A percentile compares a stretch with the other conserved stretches of the same genome.
These are phyloP conservation scores for Penelope pileata DNA, from an alignment of 2,113 vertebrate genomes.

Conservation along the genomic window DNA sequence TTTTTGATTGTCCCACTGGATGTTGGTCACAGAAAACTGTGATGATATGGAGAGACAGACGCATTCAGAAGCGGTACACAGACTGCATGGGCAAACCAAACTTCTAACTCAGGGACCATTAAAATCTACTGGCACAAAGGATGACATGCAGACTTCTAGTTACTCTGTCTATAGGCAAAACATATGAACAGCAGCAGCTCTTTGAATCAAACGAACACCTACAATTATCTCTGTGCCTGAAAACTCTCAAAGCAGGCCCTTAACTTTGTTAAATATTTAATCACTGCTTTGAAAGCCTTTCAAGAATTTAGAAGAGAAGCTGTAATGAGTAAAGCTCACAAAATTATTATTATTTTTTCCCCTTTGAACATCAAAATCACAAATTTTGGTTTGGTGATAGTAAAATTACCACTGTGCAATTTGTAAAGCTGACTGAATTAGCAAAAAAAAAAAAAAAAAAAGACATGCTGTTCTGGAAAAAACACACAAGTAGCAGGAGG, in stretches of 20 bases:
- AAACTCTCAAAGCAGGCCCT: neutral
- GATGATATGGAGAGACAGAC: neutral
- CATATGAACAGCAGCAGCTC: neutral
- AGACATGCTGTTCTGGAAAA: neutral
- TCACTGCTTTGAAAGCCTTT: neutral
- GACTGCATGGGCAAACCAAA: neutral
- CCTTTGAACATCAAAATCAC: neutral
- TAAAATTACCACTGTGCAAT: conserved; percentile 10
- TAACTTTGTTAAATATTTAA: neutral
- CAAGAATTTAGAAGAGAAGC: neutral
- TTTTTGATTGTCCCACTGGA: neutral
- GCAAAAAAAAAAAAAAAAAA: conserved; percentile 30
- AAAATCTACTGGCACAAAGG: neutral
- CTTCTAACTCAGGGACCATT: neutral
- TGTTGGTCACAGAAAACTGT: neutral
- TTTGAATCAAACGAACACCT: neutral
- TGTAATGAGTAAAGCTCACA: neutral
- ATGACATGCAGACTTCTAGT: neutral
- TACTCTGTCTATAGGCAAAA: neutral
- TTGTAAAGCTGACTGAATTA: neutral
- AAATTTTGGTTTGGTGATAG: conserved; percentile 16
- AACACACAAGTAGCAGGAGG: neutral
- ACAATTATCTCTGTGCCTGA: neutral
- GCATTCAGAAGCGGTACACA: neutral
- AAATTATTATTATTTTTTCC: neutral